Conservation (phyloP, 2,113 vertebrate species). For the Melanostigma gelatinosum region DNA sequence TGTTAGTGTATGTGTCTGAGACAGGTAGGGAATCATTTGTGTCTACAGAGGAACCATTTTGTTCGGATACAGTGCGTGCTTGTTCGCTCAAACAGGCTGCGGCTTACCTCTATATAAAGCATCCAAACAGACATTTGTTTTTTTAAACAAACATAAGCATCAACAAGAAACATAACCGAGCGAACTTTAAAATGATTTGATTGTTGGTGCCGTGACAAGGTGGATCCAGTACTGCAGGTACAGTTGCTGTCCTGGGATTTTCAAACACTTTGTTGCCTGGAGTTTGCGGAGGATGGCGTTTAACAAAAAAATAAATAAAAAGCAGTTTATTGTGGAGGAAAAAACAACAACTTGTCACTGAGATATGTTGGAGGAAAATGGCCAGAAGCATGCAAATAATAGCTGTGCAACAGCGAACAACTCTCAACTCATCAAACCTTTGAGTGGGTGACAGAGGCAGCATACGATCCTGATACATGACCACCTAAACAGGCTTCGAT, state of each 20-base stretch:
- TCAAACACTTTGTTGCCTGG: conserved; percentile 1
- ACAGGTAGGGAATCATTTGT: neutral
- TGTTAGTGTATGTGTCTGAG: conserved; percentile 25
- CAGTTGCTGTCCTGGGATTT: conserved; percentile 19
- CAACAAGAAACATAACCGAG: neutral
- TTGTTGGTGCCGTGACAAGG: conserved; percentile 5
- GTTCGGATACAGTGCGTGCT: neutral
- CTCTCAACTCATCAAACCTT: neutral
- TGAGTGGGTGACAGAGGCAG: neutral
- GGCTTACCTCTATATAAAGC: neutral
- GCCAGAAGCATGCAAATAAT: conserved; percentile 8
- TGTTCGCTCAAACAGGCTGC: conserved; percentile 12
- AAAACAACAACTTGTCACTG: conserved; percentile 27
- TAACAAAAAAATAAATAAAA: neutral
- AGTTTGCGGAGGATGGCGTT: conserved; percentile 22
- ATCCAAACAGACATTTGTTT: neutral
- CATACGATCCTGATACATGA: neutral
- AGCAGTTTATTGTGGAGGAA: neutral
- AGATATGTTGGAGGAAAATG: conserved; percentile 18
- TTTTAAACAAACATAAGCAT: neutral
- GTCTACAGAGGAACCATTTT: neutral
- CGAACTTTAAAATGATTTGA: neutral
- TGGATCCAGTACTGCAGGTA: conserved; percentile 8
- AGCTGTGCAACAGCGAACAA: neutral
- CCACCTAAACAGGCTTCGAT: neutral